Conservation (phyloP, 2,888 invertebrate genomes). For the Campopleginae sp. region DNA sequence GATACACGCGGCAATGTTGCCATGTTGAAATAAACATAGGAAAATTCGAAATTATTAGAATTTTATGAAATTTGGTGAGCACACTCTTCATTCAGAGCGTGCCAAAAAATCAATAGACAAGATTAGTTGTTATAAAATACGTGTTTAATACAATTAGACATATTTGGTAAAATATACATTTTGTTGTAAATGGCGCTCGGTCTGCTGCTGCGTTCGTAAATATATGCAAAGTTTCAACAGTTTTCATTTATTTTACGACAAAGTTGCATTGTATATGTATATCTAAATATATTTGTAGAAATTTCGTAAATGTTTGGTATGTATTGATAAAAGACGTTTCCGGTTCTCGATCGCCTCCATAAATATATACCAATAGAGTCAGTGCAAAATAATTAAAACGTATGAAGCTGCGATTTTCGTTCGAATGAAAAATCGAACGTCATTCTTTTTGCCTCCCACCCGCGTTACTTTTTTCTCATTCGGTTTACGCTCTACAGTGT, state of each 20-base stretch:
- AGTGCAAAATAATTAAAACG: not conserved
- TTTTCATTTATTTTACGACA: not conserved
- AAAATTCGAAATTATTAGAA: too few species aligned
- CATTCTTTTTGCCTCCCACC: not conserved
- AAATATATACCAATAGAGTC: not conserved
- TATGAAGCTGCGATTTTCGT: not conserved
- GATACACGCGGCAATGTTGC: too few species aligned
- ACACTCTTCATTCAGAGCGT: too few species aligned
- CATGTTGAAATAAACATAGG: too few species aligned
- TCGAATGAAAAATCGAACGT: not conserved
- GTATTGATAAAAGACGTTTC: too few species aligned
- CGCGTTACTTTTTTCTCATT: not conserved
- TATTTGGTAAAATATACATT: not conserved
- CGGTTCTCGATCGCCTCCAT: not conserved
- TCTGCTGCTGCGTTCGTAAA: slow-evolving; percentile 3
- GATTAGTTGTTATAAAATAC: not conserved
- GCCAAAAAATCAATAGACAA: not conserved
- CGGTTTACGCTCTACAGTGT: not conserved
- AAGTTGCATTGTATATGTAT: not conserved
- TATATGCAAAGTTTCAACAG: not conserved
- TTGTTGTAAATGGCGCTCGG: slow-evolving; percentile 3
- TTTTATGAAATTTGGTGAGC: too few species aligned
- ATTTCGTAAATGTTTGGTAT: not conserved
- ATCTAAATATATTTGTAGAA: slow-evolving; percentile 6
- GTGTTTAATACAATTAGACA: slow-evolving; percentile 9